Evolutionary conservation across 2,888 invertebrate species (phyloP).

Genomic region (Digitonthophagus gazella): DNA sequence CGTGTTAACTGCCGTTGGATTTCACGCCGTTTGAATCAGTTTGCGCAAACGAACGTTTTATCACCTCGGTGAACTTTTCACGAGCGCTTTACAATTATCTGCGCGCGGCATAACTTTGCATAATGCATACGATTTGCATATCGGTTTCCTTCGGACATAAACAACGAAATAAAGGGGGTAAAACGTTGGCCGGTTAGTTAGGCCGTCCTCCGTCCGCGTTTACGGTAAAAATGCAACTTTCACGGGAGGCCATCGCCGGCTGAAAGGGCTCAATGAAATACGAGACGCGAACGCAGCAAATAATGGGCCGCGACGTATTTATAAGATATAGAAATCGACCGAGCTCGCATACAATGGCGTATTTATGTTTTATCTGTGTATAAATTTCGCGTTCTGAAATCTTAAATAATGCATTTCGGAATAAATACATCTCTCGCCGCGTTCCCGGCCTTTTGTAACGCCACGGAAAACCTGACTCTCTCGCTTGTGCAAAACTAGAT

Average conservation of each 20-base stretch:
- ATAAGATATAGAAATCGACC: slow-evolving; percentile 30
- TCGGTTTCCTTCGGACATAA: slow-evolving; percentile 18
- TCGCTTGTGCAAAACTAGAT: background rate
- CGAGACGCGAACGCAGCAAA: slow-evolving; percentile 22
- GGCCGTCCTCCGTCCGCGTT: too few relatives aligned
- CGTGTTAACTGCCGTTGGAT: background rate
- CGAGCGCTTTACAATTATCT: slow-evolving; percentile 4
- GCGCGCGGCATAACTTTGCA: background rate
- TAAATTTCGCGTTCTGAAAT: slow-evolving; percentile 29
- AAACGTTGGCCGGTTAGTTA: slow-evolving; percentile 18
- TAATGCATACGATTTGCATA: slow-evolving; percentile 19
- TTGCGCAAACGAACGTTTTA: background rate
- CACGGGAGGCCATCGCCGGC: slow-evolving; percentile 9
- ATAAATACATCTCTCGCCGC: slow-evolving; percentile 19
- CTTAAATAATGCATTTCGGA: slow-evolving; percentile 29
- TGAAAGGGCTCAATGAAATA: slow-evolving; percentile 21
- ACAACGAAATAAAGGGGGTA: slow-evolving; percentile 20
- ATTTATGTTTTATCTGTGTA: slow-evolving; percentile 28
- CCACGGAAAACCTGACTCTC: background rate
- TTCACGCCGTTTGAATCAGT: background rate
- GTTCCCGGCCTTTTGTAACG: background rate
- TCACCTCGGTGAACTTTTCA: background rate
- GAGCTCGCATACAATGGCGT: slow-evolving; percentile 27
- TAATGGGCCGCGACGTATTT: slow-evolving; percentile 25
- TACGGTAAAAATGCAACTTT: slow-evolving; percentile 23